These are phyloP conservation scores for Lathronympha strigana DNA, from an alignment of 2,888 invertebrate species.

Conservation along the genomic window DNA sequence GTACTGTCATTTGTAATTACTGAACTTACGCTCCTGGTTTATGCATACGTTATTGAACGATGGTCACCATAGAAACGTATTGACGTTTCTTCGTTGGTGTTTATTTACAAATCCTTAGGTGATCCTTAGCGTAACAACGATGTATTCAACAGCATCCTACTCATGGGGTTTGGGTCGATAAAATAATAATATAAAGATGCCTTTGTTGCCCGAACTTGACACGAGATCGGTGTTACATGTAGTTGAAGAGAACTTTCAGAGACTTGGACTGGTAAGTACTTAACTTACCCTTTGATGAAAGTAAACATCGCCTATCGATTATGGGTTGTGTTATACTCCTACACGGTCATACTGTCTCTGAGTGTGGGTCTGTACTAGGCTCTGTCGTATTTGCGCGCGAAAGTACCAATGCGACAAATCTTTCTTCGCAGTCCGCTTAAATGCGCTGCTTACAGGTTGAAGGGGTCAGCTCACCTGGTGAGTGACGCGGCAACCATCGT, in stretches of 20 bases:
- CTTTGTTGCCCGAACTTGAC: constrained; percentile 68
- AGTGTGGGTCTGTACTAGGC: no score
- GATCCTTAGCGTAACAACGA: constrained; percentile 1
- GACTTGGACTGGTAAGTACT: constrained; percentile 63
- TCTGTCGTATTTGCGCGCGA: no score
- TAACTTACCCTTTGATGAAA: not conserved
- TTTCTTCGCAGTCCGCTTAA: no score
- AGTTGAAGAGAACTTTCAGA: constrained; percentile 73
- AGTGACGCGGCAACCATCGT: no score
- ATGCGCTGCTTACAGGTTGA: no score
- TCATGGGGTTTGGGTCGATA: constrained; percentile 3
- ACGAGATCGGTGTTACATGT: constrained; percentile 64
- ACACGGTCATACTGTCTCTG: no score
- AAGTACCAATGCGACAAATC: no score
- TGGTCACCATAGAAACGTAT: constrained; percentile 27
- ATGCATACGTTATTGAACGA: not conserved
- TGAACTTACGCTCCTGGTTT: no score
- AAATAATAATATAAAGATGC: constrained; percentile 22
- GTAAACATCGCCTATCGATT: no score
- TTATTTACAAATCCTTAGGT: constrained; percentile 31
- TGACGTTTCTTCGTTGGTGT: constrained; percentile 31
- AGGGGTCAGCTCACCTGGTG: no score
- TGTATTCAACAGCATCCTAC: not conserved
- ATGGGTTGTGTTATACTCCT: no score
- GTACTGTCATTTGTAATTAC: no score